phyloP scores from a whole-genome alignment of 2,797 vertebrate species.

The Florisuga fusca region DNA sequence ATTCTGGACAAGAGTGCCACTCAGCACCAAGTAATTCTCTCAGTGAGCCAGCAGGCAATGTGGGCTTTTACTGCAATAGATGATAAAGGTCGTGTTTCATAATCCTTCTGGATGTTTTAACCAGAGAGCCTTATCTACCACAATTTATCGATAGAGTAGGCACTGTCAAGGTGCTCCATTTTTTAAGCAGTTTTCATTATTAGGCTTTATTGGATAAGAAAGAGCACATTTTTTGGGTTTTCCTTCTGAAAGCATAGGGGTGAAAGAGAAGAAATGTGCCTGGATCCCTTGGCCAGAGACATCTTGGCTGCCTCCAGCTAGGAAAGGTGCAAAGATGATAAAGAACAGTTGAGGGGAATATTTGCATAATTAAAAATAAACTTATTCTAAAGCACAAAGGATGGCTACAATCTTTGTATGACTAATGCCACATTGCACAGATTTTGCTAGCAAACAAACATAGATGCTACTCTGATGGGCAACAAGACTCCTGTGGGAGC shows the following conservation, averaged over 20 bases:
- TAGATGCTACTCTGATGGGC: neutral
- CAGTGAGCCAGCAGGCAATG: neutral
- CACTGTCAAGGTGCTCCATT: neutral
- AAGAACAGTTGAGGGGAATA: neutral
- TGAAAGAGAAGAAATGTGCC: neutral
- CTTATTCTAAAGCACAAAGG: neutral
- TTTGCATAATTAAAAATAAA: neutral
- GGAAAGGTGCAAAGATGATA: neutral
- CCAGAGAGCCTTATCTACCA: neutral
- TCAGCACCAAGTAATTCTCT: neutral
- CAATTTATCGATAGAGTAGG: neutral
- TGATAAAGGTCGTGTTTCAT: neutral
- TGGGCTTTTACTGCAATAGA: neutral
- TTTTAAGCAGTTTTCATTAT: neutral
- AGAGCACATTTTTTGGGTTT: neutral
- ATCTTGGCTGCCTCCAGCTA: neutral
- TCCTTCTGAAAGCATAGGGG: neutral
- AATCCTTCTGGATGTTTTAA: neutral
- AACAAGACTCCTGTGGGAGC: neutral
- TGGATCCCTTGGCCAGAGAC: neutral
- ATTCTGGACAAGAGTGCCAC: neutral
- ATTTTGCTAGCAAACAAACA: neutral
- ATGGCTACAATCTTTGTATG: neutral
- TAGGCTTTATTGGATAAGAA: neutral
- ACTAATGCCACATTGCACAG: neutral